These are phyloP conservation scores for Eulemur albifrons DNA, from an alignment of 2,797 vertebrate species.

Conservation along the genomic window DNA sequence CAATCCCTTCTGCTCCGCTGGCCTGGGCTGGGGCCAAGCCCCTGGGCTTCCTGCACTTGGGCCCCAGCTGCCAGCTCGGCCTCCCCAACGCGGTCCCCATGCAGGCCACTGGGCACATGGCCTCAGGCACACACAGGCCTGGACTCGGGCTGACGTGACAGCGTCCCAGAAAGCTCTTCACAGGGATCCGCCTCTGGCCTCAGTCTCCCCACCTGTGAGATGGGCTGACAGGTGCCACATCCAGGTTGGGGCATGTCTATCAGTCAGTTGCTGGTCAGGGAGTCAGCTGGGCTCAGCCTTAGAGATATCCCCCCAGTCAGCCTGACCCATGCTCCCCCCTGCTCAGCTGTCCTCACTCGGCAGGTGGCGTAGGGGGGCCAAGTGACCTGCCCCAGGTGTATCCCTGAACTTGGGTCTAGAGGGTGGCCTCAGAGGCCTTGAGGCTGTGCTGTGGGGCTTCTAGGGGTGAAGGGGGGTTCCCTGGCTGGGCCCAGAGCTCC, in stretches of 20 bases:
- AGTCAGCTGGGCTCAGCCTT: neutral
- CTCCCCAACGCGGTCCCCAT: neutral
- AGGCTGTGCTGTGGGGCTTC: neutral
- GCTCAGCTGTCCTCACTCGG: neutral
- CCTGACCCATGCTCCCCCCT: neutral
- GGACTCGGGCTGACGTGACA: neutral
- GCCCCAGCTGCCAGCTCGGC: neutral
- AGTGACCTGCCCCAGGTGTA: neutral
- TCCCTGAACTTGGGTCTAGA: neutral
- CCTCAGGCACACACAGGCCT: neutral
- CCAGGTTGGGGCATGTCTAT: neutral
- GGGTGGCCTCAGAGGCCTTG: neutral
- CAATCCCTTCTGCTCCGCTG: slow-evolving; percentile 61
- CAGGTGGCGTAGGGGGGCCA: neutral
- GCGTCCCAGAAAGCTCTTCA: neutral
- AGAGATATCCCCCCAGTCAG: neutral
- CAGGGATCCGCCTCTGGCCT: neutral
- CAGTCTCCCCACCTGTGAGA: neutral
- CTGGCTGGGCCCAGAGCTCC: neutral
- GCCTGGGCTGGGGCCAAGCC: slow-evolving; percentile 55
- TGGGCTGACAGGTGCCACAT: neutral
- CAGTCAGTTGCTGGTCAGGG: neutral
- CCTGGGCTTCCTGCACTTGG: neutral
- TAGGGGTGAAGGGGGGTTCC: neutral
- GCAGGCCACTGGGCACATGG: neutral